Base-by-base conservation (phyloP, 2,797 vertebrate genomes). In the Microhierax caerulescens region DNA sequence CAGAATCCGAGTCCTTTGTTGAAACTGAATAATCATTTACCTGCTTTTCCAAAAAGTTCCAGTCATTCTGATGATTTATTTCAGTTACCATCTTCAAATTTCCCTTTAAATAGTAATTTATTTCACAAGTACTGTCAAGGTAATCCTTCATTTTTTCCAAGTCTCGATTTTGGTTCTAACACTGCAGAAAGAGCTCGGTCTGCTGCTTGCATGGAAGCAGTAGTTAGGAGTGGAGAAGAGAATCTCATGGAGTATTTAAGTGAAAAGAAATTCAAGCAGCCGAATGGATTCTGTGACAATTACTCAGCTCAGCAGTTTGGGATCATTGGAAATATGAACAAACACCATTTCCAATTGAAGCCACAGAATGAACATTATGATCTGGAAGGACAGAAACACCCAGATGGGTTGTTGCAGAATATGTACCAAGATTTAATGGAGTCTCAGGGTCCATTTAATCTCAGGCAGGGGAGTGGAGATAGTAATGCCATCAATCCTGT, bases 191-290 rank as follows among this genome's bases (percentile, higher is more conserved):
- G 95, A 96, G 95, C 97, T 94, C 97, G 97, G 51, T 79, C 97
- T 16, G 93, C 95, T 75, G 96, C 83, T 11, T 97, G 97, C 87
- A 36, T 98, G 83, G 98, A 98, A 85, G 95, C 96, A 53, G 94
- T 98, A 15, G 96, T 94, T 68, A 98, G 97, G 70, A 94, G 88
- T 92, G 97, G 85, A 73, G 98, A 98, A 85, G 97, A 98, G 91
- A 96, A 95, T 74, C 95, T 98, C 57, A 95, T 98, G 25, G 98
- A 98, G 54, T 95, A 98, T 43, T 97, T 98, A 85, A 98, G 95
- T 70, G 98, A 99, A 76, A 99, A 98, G 95, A 99, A 96, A 95
- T 88, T 98, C 72, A 98, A 98, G 96, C 97, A 98, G 89, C 92
- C 85, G 81, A 96, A 98, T 50, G 92, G 97, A 84, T 97, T 98